These are phyloP conservation scores for Eucidaris tribuloides DNA, from an alignment of 35 echinoderm and acorn worm genomes.

Conservation along the genomic window DNA sequence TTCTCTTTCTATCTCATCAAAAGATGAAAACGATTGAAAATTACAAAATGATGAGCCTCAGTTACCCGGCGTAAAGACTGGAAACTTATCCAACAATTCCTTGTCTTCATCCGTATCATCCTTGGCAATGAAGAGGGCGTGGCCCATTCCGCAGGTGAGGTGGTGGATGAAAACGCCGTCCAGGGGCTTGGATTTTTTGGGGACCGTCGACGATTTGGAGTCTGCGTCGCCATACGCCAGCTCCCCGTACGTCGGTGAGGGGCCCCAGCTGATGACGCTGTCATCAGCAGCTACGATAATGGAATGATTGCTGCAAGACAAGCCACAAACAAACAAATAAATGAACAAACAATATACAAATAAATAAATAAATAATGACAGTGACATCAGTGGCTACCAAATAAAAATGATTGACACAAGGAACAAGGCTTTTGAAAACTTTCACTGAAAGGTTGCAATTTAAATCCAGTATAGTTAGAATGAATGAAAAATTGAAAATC, in stretches of 20 bases:
- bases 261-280: constrained; percentile 92
- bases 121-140: constrained; percentile 73
- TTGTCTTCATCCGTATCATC: constrained; percentile 79
- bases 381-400: background rate
- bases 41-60: no score
- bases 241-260: constrained; percentile 94
- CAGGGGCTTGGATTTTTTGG: constrained; percentile 76
- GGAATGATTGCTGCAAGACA: constrained; percentile 73
- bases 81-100: constrained; percentile 40
- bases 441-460: no score
- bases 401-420: no score
- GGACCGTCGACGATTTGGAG: constrained; percentile 63
- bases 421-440: no score
- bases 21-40: no score
- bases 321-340: background rate
- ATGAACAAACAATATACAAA: background rate
- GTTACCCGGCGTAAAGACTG: constrained; percentile 35
- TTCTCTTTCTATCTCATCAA: no score
- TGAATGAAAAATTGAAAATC: no score
- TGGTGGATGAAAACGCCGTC: constrained; percentile 68
- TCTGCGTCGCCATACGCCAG: constrained; percentile 86
- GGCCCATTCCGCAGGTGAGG: constrained; percentile 78
- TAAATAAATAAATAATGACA: background rate
- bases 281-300: constrained; percentile 93
- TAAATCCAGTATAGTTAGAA: no score